phyloP scores from a whole-genome alignment of 2,888 invertebrate species.

The Eurytoma adleriae region DNA sequence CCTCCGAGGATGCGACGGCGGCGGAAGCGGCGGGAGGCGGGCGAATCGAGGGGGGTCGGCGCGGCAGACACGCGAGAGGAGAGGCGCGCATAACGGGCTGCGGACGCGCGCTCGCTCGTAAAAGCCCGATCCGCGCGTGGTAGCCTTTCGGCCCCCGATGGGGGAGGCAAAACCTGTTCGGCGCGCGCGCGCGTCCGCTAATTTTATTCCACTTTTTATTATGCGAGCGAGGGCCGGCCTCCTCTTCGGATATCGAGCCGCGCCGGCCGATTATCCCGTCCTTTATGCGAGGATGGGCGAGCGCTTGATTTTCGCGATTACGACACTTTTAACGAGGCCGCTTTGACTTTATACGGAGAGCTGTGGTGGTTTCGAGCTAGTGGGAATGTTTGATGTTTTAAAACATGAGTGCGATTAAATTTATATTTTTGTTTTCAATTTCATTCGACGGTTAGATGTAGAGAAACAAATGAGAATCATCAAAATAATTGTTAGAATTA shows the following conservation, averaged over 20 bases:
- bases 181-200: conserved; percentile 28
- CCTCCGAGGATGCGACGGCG: too few species aligned
- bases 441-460: too few species aligned
- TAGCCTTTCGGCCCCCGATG: neutral
- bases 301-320: neutral
- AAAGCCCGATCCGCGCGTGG: neutral
- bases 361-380: too few species aligned
- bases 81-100: conserved; percentile 63
- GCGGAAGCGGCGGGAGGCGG: neutral
- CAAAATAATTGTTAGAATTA: too few species aligned
- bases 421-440: too few species aligned
- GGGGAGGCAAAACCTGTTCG: conserved; percentile 42
- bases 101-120: conserved; percentile 57
- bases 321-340: neutral
- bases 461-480: too few species aligned
- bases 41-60: neutral
- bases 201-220: conserved; percentile 51
- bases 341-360: neutral
- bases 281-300: neutral
- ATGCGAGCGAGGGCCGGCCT: conserved; percentile 4
- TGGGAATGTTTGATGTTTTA: too few species aligned
- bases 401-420: too few species aligned
- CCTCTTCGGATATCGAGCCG: neutral
- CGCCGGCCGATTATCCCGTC: neutral
- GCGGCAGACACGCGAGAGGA: conserved; percentile 54